A percentile compares a stretch with the other conserved stretches of the same genome.
phyloP scores from a whole-genome alignment of 1,140 invertebrate genomes.

The Danaus melanippus region DNA sequence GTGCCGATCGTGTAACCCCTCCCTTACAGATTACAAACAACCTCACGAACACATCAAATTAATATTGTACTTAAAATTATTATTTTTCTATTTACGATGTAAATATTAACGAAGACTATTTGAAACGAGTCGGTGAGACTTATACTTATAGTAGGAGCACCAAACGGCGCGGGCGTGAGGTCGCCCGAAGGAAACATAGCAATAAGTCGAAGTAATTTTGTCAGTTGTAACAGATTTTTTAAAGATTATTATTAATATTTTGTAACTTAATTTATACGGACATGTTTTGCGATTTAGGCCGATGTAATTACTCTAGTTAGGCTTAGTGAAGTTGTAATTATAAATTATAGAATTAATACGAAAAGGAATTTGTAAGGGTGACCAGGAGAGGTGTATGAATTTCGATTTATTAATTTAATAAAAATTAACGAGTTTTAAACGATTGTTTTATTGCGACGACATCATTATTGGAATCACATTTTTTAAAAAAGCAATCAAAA shows the following conservation, averaged over 20 bases:
- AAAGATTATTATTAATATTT: conserved; percentile 43
- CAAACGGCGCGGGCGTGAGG: conserved; percentile 21
- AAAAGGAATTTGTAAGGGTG: conserved; percentile 70
- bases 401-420: conserved; percentile 71
- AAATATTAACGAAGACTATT: conserved; percentile 34
- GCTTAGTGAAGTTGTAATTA: conserved; percentile 58
- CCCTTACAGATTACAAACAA: conserved; percentile 21
- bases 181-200: conserved; percentile 31
- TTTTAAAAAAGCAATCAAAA: conserved; percentile 11
- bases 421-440: conserved; percentile 69
- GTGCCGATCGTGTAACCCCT: conserved; percentile 26
- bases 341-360: conserved; percentile 60
- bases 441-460: conserved; percentile 31
- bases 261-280: conserved; percentile 50
- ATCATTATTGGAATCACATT: background rate
- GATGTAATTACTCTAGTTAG: conserved; percentile 62
- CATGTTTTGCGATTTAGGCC: conserved; percentile 51
- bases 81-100: conserved; percentile 27
- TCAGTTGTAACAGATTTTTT: conserved; percentile 27
- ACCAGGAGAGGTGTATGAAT: conserved; percentile 64
- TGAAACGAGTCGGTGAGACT: conserved; percentile 25
- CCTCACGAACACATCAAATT: conserved; percentile 7
- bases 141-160: no score
- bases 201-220: conserved; percentile 33
- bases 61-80: conserved; percentile 32